A percentile compares a stretch with the other conserved stretches of the same genome.
These are phyloP conservation scores for Pelobates fuscus DNA, from an alignment of 2,113 vertebrate genomes.

Conservation along the genomic window DNA sequence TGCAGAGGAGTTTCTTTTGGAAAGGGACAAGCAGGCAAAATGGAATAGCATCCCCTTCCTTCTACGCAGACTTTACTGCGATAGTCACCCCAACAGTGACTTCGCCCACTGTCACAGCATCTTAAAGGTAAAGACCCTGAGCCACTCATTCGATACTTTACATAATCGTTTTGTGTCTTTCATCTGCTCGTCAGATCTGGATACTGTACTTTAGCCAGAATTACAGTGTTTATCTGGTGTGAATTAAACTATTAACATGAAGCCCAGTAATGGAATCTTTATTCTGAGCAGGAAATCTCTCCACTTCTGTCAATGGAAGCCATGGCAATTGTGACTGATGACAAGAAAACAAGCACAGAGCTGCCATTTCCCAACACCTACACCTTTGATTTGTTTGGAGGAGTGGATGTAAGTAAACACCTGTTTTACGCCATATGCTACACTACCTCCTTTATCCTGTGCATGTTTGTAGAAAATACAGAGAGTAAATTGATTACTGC, in stretches of 20 bases:
- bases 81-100: conserved; percentile 93
- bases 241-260: neutral
- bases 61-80: conserved; percentile 86
- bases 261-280: neutral
- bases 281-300: conserved; percentile 80
- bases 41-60: conserved; percentile 94
- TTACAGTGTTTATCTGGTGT: too few species aligned
- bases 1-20: conserved; percentile 83
- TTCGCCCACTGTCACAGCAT: conserved; percentile 88
- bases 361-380: conserved; percentile 93
- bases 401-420: conserved; percentile 88
- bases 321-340: conserved; percentile 96
- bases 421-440: too few species aligned
- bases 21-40: conserved; percentile 89
- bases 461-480: too few species aligned
- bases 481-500: too few species aligned
- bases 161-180: too few species aligned
- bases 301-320: conserved; percentile 96
- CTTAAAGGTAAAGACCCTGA: conserved; percentile 79
- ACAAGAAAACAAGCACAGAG: conserved; percentile 89
- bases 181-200: too few species aligned
- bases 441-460: too few species aligned
- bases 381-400: conserved; percentile 96
- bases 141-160: too few species aligned
- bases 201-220: too few species aligned